These are phyloP conservation scores for Trypoxylus dichotomus DNA, from an alignment of 1,140 invertebrate species.

Conservation along the genomic window DNA sequence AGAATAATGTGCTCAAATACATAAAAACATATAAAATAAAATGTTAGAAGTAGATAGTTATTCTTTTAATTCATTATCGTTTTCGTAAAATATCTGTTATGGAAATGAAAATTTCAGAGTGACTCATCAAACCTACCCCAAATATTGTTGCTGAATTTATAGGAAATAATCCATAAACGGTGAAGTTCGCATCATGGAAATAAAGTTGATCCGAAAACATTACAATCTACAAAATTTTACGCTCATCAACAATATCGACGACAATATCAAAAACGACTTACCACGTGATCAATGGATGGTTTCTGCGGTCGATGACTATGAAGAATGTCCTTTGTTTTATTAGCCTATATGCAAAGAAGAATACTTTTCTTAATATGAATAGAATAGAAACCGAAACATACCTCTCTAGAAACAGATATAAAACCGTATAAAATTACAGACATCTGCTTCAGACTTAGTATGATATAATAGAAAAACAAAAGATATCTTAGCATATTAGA, in stretches of 20 bases:
- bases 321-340: neutral
- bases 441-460: neutral
- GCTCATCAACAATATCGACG: neutral
- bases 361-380: too few species aligned
- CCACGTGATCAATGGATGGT: neutral
- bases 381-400: neutral
- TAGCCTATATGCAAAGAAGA: neutral
- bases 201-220: neutral
- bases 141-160: neutral
- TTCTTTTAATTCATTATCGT: too few species aligned
- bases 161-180: neutral
- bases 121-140: neutral
- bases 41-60: too few species aligned
- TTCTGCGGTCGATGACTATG: conserved; percentile 2
- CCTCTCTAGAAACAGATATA: neutral
- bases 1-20: too few species aligned
- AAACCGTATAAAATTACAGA: neutral
- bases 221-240: neutral
- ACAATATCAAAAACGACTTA: neutral
- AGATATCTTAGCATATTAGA: neutral
- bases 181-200: neutral
- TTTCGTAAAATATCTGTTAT: too few species aligned
- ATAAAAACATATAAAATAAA: too few species aligned
- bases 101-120: neutral
- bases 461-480: neutral